Evolutionary conservation across 2,797 vertebrate species (phyloP), one percentile per base, ranked within the genome.

Genomic region (Tokudaia muenninki): DNA sequence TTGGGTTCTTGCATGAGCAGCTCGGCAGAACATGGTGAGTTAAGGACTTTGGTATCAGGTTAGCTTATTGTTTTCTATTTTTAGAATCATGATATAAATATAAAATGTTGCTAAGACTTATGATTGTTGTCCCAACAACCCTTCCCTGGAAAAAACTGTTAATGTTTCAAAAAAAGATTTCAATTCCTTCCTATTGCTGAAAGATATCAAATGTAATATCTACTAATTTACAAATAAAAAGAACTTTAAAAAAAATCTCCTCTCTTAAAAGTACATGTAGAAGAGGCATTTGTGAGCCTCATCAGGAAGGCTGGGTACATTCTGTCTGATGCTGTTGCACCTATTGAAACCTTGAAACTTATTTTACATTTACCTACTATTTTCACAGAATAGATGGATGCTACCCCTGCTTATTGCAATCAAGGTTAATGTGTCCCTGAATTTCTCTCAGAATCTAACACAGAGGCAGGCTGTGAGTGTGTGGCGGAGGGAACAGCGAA

Each of bases 1-100:
- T 10, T 34, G 63, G 12, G 8, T 67, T 6, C 3, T 26, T 14
- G 47, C 29, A 22, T 6, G 13, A n/a, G 31, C 19, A 72, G 21
- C 47, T 72, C n/a, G 0, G 3, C 7, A 6, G 21, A 50, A 5
- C 44, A 37, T 6, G 12, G 37, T 0, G 1, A 7, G 19, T 13
- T 63, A n/a, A 70, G 13, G 65, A 50, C 44, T 37, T 26, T 16
- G 50, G 4, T 34, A 13, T 12, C 61, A 50, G 37, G 16, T 82
- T 14, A 41, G 13, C 16, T 26, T 41, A 41, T 26, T n/a, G 52
- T 6, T 22, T 22, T 61, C 29, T 41, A 2, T 41, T 26, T 63
- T 63, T 29, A 63, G 24, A 63, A 63, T 63, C 61, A 11, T 63
- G 24, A 26, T 10, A 63, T 63, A 63, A 21, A 44, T 31, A 37